A percentile compares a stretch with the other conserved stretches of the same genome.
Conservation (phyloP, 2,113 vertebrate genomes). For the Sinocyclocheilus maitianheensis region DNA sequence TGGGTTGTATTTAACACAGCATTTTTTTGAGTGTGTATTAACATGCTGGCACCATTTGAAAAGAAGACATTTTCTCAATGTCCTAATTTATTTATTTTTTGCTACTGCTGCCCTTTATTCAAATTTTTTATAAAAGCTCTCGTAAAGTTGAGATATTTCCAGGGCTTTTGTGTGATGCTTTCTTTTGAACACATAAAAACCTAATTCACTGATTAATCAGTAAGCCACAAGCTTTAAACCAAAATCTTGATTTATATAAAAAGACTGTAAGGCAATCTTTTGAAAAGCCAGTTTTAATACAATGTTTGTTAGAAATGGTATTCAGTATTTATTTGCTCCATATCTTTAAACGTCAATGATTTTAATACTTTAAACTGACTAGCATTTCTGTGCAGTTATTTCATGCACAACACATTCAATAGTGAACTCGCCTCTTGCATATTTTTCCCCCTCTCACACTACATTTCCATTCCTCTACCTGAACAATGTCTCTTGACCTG, state of each 20-base stretch:
- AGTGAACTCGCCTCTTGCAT: neutral
- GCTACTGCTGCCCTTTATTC: neutral
- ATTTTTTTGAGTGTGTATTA: no score
- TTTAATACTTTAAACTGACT: neutral
- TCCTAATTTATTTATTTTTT: no score
- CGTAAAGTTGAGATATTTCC: neutral
- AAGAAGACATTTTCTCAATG: neutral
- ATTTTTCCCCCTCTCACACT: neutral
- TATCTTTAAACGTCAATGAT: neutral
- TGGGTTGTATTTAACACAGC: no score
- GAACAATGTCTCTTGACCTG: slow-evolving; percentile 51
- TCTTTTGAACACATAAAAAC: slow-evolving; percentile 21
- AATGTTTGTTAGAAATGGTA: neutral
- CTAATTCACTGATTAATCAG: slow-evolving; percentile 9
- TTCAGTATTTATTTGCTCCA: neutral
- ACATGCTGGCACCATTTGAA: neutral
- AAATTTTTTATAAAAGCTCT: neutral
- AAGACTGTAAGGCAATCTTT: neutral
- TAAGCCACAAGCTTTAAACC: neutral
- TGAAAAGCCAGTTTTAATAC: neutral
- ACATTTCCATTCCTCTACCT: slow-evolving; percentile 20
- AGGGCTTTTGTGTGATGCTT: neutral
- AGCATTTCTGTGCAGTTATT: neutral
- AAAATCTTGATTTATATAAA: neutral
- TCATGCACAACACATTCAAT: neutral